Percentiles rank a stretch among this genome's conserved stretches.
phyloP scores from a whole-genome alignment of 2,797 vertebrate genomes.

The Phalanger gymnotis region DNA sequence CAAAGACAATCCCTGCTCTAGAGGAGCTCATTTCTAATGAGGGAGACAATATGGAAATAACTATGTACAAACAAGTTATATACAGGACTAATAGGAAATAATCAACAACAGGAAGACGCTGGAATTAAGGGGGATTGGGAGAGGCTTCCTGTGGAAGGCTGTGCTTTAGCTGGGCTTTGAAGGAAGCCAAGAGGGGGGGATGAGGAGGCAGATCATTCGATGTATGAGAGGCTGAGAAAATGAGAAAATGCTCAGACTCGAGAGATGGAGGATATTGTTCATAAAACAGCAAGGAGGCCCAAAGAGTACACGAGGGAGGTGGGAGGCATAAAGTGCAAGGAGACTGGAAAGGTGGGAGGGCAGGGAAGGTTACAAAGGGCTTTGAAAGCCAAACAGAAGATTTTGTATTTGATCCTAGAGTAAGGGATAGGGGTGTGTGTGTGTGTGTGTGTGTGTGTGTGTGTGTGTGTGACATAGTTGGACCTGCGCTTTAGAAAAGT shows the following conservation, averaged over 20 bases:
- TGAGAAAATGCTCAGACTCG: background rate
- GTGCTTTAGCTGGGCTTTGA: background rate
- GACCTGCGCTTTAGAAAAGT: background rate
- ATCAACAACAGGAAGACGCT: background rate
- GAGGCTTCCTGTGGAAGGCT: background rate
- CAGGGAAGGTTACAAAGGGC: background rate
- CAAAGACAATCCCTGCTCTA: background rate
- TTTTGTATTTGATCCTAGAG: background rate
- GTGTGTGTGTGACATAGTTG: background rate
- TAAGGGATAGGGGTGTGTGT: background rate
- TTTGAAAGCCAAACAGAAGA: background rate
- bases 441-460: too few species aligned
- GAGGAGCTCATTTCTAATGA: background rate
- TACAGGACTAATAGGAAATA: background rate
- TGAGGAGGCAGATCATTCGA: background rate
- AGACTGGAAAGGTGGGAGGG: background rate
- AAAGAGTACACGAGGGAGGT: background rate
- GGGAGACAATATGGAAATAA: too few species aligned
- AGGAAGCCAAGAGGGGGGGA: background rate
- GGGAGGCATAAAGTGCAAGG: background rate
- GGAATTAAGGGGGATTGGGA: too few species aligned
- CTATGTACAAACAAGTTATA: too few species aligned
- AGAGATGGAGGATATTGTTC: background rate
- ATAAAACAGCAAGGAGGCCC: background rate
- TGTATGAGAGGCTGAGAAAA: background rate